Evolutionary conservation across 2,113 vertebrate species (phyloP), one percentile per base, ranked within the genome.

Genomic region (Urocitellus parryii): DNA sequence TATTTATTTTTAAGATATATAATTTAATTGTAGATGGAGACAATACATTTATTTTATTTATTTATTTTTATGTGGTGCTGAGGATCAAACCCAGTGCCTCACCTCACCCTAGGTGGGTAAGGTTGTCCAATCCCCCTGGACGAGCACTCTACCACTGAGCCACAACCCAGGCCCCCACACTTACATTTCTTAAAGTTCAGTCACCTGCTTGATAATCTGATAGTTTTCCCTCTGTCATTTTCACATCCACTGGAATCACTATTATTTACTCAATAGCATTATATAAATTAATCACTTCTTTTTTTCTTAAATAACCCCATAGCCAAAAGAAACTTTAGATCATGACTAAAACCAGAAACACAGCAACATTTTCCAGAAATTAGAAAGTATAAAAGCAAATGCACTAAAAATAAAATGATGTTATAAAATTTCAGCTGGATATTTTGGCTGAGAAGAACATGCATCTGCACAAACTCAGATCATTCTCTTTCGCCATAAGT

Each of bases 241-340:
- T 70, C 63, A 39, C 12, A 63, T 27, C 20, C 29, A 32, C 67
- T 29, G 25, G 39, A 73, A 39, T 74, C 56, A 32, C 29, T 77
- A 53, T 74, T 72, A 90, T 42, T 77, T 94, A 90, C 12, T 82
- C n/a, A n/a, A 24, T 27, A 78, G 61, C 53, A 65, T 94, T 70
- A 32, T 74, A 5, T 29, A 91, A 77, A 92, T 68, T 8, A 85
- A 88, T 81, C 17, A 51, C 8, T 76, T 65, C 13, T 56, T 16
- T 82, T 53, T 73, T 20, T 39, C 53, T 79, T 82, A 74, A 87
- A 85, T 48, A 74, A 72, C 13, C 5, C 45, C 25, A 16, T 16
- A 70, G 29, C 63, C 73, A 93, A 88, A 94, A 81, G 51, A 85
- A 94, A 83, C n/a, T 77, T 45, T 58, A 77, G 20, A 70, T 73